Conservation (phyloP, 2,888 invertebrate genomes). For the Cancer borealis region DNA sequence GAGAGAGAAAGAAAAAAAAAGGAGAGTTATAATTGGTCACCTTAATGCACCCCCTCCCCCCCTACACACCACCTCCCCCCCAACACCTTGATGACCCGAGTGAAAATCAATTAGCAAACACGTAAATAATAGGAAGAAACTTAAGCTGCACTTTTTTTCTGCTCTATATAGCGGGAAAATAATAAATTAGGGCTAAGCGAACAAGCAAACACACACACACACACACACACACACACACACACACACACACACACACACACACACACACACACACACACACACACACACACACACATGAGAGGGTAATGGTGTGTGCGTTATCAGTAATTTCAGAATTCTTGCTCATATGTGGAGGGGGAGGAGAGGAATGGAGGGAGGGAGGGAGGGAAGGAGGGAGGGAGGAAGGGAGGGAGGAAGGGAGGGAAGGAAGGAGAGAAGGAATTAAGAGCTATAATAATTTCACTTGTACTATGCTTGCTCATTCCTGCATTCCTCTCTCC, state of each 20-base stretch:
- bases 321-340: neutral
- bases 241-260: constrained; percentile 18
- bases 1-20: neutral
- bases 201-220: neutral
- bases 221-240: constrained; percentile 21
- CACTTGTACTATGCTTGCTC: neutral
- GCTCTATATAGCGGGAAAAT: neutral
- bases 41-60: neutral
- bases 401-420: neutral
- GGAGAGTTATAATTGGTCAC: neutral
- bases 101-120: neutral
- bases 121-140: neutral
- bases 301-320: neutral
- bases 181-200: neutral
- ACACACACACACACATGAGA: too few species aligned
- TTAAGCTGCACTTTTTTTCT: neutral
- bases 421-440: neutral
- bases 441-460: neutral
- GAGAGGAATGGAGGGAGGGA: neutral
- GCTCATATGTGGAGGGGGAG: neutral
- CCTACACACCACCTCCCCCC: neutral
- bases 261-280: too few species aligned
- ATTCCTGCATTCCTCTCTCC: neutral
- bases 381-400: neutral
- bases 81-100: neutral